Conservation (phyloP, 1,140 invertebrate species). For the Lepidurus apus region DNA sequence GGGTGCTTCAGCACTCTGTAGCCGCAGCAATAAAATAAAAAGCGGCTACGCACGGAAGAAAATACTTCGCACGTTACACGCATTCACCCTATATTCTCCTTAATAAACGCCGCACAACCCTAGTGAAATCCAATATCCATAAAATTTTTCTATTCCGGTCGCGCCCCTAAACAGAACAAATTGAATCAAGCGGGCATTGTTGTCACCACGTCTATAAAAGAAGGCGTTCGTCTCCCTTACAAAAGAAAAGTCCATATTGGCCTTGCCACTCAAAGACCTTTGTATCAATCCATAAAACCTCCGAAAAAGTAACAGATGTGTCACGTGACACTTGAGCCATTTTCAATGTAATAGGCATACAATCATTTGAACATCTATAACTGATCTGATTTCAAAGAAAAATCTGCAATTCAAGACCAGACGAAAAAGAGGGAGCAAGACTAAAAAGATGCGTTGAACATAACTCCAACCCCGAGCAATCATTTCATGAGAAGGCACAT, state of each 20-base stretch:
- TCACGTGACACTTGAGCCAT: background rate
- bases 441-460: no score
- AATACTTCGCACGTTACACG: background rate
- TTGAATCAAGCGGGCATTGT: slow-evolving; percentile 2
- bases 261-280: background rate
- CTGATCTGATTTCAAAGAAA: no score
- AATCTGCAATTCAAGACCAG: no score
- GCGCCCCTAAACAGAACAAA: background rate
- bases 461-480: background rate
- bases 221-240: background rate
- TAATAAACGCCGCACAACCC: background rate
- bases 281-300: background rate
- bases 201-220: background rate
- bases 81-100: background rate
- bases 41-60: background rate
- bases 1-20: background rate
- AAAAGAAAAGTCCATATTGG: background rate
- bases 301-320: background rate
- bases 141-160: background rate
- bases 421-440: no score
- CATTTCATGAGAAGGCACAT: background rate
- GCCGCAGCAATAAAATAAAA: background rate
- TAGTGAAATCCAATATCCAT: slow-evolving; percentile 14
- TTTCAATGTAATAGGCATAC: background rate
- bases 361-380: no score